Percentiles rank a stretch among this genome's conserved stretches.
phyloP scores from a whole-genome alignment of 2,797 vertebrate genomes.

The Mormyrus hasselquistii region DNA sequence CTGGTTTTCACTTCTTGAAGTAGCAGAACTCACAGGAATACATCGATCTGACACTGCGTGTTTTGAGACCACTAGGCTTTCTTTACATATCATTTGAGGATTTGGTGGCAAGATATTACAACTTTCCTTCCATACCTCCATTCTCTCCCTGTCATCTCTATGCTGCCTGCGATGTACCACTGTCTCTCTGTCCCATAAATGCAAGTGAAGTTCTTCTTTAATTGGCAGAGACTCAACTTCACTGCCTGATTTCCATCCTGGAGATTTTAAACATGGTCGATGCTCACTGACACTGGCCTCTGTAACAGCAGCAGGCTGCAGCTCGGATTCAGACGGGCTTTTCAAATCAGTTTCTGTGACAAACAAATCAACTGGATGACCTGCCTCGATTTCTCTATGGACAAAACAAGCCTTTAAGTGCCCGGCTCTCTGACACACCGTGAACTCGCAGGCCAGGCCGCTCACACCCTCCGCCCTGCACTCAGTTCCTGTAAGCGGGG shows the following conservation, averaged over 20 bases:
- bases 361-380: constrained; percentile 44
- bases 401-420: constrained; percentile 54
- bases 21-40: not conserved
- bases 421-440: constrained; percentile 56
- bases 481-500: constrained; percentile 34
- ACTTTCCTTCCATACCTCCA: not conserved
- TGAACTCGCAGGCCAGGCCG: constrained; percentile 49
- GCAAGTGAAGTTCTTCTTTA: not conserved
- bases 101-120: not conserved
- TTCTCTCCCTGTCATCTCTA: not conserved
- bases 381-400: constrained; percentile 40
- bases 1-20: not conserved
- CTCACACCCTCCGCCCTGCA: constrained; percentile 42
- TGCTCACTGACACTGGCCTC: not conserved
- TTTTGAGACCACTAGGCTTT: not conserved
- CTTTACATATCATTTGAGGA: not conserved
- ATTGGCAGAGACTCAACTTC: not conserved
- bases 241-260: not conserved
- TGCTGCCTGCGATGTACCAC: not conserved
- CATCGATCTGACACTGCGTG: not conserved
- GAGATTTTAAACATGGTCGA: not conserved
- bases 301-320: not conserved
- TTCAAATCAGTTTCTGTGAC: constrained; percentile 36
- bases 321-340: not conserved
- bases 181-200: not conserved